Evolutionary conservation across 37 sponge, comb jelly and placozoan species (phyloP).

Genomic region (Sycon ciliatum): DNA sequence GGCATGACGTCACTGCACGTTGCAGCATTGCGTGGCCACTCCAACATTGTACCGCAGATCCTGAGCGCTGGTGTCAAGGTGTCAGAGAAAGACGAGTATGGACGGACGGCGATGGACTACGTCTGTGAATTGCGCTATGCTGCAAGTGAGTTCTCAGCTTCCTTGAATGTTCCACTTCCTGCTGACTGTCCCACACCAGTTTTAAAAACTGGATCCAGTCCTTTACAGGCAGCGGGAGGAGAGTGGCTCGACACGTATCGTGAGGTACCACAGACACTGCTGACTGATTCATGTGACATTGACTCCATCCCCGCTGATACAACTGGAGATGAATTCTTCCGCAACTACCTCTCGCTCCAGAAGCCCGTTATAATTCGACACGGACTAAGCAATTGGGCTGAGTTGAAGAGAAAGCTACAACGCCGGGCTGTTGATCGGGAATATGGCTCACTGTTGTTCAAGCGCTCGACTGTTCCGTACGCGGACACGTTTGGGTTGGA

Average conservation of each 20-base stretch:
- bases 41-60: conserved; percentile 33
- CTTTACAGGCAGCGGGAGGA: conserved; percentile 19
- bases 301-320: conserved; percentile 43
- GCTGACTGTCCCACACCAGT: too few species aligned
- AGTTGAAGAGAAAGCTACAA: conserved; percentile 40
- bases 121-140: too few species aligned
- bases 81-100: conserved; percentile 41
- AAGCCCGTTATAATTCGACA: conserved; percentile 68
- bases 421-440: conserved; percentile 53
- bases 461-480: conserved; percentile 34
- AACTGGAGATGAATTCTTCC: conserved; percentile 42
- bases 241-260: conserved; percentile 37
- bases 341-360: conserved; percentile 60
- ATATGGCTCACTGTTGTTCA: conserved; percentile 46
- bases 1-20: conserved; percentile 64
- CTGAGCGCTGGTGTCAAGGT: conserved; percentile 40
- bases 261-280: conserved; percentile 51
- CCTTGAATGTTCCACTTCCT: too few species aligned
- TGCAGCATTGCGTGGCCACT: conserved; percentile 58
- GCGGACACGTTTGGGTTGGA: conserved; percentile 33
- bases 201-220: conserved; percentile 23
- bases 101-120: conserved; percentile 58
- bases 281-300: conserved; percentile 63
- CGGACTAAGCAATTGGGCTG: conserved; percentile 26
- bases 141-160: too few species aligned